Percentiles rank a stretch among this genome's conserved stretches.
phyloP scores from a whole-genome alignment of 1,140 invertebrate genomes.

The Phymastichus coffea region DNA sequence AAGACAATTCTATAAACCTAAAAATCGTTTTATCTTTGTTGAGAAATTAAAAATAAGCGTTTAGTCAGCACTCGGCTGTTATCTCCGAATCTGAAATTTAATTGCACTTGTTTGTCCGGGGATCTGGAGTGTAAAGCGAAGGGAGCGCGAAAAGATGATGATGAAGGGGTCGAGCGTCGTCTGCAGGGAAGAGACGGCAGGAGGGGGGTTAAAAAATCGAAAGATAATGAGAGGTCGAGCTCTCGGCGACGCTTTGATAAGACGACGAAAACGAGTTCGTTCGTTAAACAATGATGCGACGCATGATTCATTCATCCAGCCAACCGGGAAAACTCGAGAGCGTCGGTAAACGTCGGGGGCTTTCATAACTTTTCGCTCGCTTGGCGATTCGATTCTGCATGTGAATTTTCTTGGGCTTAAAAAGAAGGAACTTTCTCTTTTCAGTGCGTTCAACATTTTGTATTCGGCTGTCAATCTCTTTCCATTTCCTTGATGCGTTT shows the following conservation, averaged over 20 bases:
- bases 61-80: background rate
- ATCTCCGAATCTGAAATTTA: constrained; percentile 3
- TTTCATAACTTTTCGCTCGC: no score
- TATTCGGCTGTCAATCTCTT: no score
- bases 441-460: no score
- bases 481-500: no score
- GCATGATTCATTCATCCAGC: background rate
- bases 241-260: background rate
- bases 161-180: background rate
- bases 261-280: background rate
- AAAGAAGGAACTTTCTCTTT: no score
- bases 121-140: background rate
- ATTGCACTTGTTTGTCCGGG: background rate
- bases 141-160: background rate
- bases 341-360: no score
- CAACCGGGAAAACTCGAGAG: no score
- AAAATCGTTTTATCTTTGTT: no score
- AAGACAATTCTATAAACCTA: no score
- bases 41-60: no score
- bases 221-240: background rate
- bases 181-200: background rate
- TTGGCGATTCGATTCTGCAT: no score
- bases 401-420: no score
- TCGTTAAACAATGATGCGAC: background rate
- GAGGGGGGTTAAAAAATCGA: background rate